Conservation (phyloP, 2,797 vertebrate species). For the Hipposideros larvatus region DNA sequence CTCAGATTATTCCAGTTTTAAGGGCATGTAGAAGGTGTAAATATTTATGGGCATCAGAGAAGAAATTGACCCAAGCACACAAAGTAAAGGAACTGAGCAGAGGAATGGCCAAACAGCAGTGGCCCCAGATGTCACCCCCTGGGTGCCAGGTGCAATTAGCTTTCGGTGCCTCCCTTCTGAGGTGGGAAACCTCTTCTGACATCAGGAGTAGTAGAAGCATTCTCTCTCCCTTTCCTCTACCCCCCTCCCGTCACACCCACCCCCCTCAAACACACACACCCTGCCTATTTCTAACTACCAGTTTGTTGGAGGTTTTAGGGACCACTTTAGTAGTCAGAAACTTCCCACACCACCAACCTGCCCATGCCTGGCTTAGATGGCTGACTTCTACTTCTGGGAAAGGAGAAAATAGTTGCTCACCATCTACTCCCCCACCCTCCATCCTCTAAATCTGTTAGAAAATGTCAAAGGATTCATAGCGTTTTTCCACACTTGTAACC, state of each 20-base stretch:
- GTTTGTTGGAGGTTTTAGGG: not conserved
- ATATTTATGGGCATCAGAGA: constrained; percentile 82
- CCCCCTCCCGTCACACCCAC: too few relatives aligned
- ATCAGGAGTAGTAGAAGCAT: not conserved
- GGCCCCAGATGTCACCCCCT: constrained; percentile 76
- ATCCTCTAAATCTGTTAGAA: not conserved
- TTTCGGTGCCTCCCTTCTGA: not conserved
- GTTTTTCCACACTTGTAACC: not conserved
- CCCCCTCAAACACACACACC: too few relatives aligned
- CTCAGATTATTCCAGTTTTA: constrained; percentile 86
- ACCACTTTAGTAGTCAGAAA: not conserved
- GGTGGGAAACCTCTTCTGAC: not conserved
- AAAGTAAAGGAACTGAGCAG: constrained; percentile 80
- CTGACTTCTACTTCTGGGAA: not conserved
- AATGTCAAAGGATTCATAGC: not conserved
- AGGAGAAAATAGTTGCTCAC: not conserved
- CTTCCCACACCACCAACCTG: not conserved
- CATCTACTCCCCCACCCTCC: accelerated
- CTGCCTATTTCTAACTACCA: not conserved
- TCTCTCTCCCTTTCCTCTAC: not conserved
- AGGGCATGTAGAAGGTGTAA: constrained; percentile 81
- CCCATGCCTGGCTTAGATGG: not conserved
- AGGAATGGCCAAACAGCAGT: constrained; percentile 74
- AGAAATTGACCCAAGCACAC: constrained; percentile 73
- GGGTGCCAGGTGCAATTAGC: constrained; percentile 84